A percentile compares a stretch with the other conserved stretches of the same genome.
Conservation (phyloP, 2,113 vertebrate genomes). For the Psammodynastes pulverulentus region DNA sequence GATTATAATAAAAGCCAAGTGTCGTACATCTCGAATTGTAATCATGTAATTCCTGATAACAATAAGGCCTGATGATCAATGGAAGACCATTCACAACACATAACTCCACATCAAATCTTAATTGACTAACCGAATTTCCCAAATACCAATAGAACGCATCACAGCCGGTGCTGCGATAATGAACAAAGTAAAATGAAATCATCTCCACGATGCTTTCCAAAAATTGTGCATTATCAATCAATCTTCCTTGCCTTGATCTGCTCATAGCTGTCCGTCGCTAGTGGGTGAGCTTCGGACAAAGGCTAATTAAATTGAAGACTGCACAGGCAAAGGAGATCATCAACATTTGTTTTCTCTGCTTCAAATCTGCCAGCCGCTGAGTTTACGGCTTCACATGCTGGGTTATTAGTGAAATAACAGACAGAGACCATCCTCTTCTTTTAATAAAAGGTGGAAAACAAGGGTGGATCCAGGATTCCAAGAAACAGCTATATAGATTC, state of each 20-base stretch:
- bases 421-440: neutral
- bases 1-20: constrained; percentile 69
- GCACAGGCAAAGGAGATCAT: neutral
- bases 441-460: neutral
- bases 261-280: neutral
- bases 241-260: neutral
- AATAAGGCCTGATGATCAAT: constrained; percentile 50
- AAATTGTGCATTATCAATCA: neutral
- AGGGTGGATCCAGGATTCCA: neutral
- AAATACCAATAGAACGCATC: constrained; percentile 67
- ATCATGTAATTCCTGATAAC: constrained; percentile 61
- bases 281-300: neutral
- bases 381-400: neutral
- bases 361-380: neutral
- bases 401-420: neutral
- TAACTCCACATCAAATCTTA: constrained; percentile 67
- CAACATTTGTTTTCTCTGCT: neutral
- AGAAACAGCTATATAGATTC: neutral
- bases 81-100: constrained; percentile 51
- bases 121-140: constrained; percentile 68
- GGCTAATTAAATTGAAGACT: neutral
- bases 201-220: constrained; percentile 48
- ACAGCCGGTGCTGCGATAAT: constrained; percentile 53
- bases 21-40: constrained; percentile 56
- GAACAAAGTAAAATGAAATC: constrained; percentile 63